Base-by-base conservation (phyloP, 1,140 invertebrate species). In the Eufriesea mexicana region DNA sequence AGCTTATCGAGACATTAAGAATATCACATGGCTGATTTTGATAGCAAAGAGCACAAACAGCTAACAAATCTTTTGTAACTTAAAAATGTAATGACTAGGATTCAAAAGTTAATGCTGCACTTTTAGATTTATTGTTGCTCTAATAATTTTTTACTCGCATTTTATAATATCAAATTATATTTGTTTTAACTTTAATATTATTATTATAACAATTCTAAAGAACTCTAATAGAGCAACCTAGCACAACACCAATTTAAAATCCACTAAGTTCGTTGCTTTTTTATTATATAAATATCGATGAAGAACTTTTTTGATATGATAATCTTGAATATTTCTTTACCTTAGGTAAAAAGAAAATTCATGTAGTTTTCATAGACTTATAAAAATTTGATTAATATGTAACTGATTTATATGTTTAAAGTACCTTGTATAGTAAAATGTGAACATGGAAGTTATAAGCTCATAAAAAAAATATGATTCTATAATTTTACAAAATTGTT, bases 41-140 rank as follows among this genome's bases (percentile, higher is more conserved):
- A 35, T 47, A 83, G 73, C 57, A 83, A 83, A 78, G 28, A 59
- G 23, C 66, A 64, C 51, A 54, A 83, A 78, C 51, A 68, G 18
- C 18, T 67, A 66, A 51, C 14, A 70, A 61, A 78, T 18, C 14
- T 78, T 62, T 71, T 55, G 23, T 71, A 78, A 68, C 57, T 78
- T 78, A 83, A 78, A 62, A 35, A 25, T 71, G 54, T 54, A 83
- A 57, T 77, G 80, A 78, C 81, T 83, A 83, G 47, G 81, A 78
- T 64, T 71, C 49, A 47, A 16, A 83, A 78, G 55, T 67, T 71
- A 61, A 77, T 70, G 74, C 66, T 77, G 64, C 35, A 83, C 55
- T 71, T 54, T 54, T 28, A 67, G 4, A 61, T 70, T 47, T 77
- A 70, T 18, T 49, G 45, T 61, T 77, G 74, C 74, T 68, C 62